Evolutionary conservation across 2,113 vertebrate species (phyloP), one percentile per base, ranked within the genome.

Genomic region (Montifringilla adamsi): DNA sequence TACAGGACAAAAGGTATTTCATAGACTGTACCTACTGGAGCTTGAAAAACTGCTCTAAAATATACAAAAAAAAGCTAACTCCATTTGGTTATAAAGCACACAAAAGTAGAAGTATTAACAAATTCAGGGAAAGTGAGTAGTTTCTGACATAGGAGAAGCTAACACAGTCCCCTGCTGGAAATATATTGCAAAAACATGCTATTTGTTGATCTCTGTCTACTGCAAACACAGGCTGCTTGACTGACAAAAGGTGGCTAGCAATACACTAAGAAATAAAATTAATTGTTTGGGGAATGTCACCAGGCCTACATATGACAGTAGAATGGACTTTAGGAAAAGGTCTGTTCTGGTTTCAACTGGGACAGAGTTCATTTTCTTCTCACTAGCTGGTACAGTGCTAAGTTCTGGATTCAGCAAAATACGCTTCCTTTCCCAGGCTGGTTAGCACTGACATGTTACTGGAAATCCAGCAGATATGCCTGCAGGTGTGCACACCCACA

Each of bases 141-240:
- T 30, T 92, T 52, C 84, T 84, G 56, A 87, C 24, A 79, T 43
- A 94, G 82, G 53, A 90, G 94, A 90, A 90, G 92, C 82, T 78
- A 87, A 97, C 93, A 92, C 80, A 72, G 84, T 95, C 96, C 95
- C 49, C 94, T 95, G 77, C 84, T 95, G 95, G 93, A 93, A 95
- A 89, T 92, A 64, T 10, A 63, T 7, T 76, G 91, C 55, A 81
- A 96, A 84, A 91, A 56, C 93, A 92, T 18, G 47, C 15, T 35
- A 22, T 43, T 90, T 19, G 11, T 14, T 91, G 13, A 13, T 37
- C 23, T 47, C 11, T 3, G 24, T 24, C 64, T 64, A 41, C 37
- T 75, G 68, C 24, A 35, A 70, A 77, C 19, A 60, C 27, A 62
- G 26, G 56, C 64, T 84, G 49, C 37, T 74, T 50, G 49, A 60